These are phyloP conservation scores for Notothenia rossii DNA, from an alignment of 2,113 vertebrate species.

Conservation along the genomic window DNA sequence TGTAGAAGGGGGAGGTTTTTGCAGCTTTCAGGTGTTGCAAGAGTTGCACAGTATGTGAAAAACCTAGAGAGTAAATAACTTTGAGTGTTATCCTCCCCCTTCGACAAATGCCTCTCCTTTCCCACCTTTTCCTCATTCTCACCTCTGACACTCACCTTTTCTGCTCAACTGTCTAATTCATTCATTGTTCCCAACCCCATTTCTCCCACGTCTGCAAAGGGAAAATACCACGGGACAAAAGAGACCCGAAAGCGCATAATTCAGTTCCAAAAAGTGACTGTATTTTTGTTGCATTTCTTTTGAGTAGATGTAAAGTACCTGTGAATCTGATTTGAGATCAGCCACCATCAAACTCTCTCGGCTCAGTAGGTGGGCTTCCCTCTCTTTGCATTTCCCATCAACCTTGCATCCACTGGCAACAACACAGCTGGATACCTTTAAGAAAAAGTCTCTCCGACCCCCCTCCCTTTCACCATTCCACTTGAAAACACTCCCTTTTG, in stretches of 20 bases:
- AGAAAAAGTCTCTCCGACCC: too few species aligned
- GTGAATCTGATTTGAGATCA: conserved; percentile 29
- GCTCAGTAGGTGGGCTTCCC: conserved; percentile 50
- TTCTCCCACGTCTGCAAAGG: conserved; percentile 1
- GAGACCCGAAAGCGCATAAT: neutral
- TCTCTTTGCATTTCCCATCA: conserved; percentile 38
- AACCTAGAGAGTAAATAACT: conserved; percentile 16
- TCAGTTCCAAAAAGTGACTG: too few species aligned
- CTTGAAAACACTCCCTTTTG: conserved; percentile 33
- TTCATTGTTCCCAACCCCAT: conserved; percentile 23
- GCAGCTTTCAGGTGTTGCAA: conserved; percentile 24
- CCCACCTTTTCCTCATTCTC: conserved; percentile 37
- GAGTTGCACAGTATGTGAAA: conserved; percentile 10
- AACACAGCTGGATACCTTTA: conserved; percentile 48
- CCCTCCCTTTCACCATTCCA: neutral
- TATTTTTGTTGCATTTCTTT: conserved; percentile 9
- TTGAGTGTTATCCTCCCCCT: neutral
- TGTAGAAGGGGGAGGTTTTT: neutral
- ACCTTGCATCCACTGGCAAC: conserved; percentile 29
- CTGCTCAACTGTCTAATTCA: conserved; percentile 8
- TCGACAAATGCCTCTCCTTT: neutral
- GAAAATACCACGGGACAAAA: neutral
- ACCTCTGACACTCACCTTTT: conserved; percentile 21
- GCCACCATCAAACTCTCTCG: conserved; percentile 8
- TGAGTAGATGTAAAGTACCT: conserved; percentile 30